phyloP scores from a whole-genome alignment of 2,113 vertebrate species.

The Cynopterus brachyotis region DNA sequence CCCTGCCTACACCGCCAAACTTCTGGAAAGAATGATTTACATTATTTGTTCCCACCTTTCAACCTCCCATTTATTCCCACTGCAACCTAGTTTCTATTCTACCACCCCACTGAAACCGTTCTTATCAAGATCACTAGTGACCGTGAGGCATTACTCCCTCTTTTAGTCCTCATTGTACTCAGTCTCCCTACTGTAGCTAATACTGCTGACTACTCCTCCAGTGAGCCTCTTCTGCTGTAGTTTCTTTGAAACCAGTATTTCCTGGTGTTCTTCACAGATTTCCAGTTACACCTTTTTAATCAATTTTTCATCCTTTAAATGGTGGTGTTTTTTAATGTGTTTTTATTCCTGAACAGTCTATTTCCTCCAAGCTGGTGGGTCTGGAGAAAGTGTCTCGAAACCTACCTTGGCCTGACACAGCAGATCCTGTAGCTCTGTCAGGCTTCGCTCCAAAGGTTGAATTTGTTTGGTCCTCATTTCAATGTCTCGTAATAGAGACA shows the following conservation, averaged over 20 bases:
- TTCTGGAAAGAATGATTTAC: conserved; percentile 32
- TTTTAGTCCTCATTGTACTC: not conserved
- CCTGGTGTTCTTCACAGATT: not conserved
- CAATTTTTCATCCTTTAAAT: not conserved
- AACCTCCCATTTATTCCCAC: not conserved
- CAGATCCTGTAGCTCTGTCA: conserved; percentile 85
- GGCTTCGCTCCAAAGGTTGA: conserved; percentile 83
- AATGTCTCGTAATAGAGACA: conserved; percentile 92
- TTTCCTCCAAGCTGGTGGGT: not conserved
- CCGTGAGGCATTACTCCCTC: not conserved
- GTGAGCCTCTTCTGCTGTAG: not conserved
- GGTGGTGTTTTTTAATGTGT: not conserved
- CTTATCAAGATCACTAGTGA: not conserved
- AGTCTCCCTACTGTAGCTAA: not conserved
- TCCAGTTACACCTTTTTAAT: not conserved
- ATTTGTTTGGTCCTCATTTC: conserved; percentile 91
- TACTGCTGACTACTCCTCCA: not conserved
- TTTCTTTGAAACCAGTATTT: not conserved
- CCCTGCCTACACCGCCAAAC: not conserved
- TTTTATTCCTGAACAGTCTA: conserved; percentile 11
- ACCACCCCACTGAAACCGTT: not conserved
- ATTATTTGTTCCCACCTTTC: not conserved
- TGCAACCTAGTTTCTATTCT: not conserved
- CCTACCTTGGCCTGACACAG: conserved; percentile 91
- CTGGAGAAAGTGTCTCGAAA: not conserved